phyloP scores from a whole-genome alignment of 1,140 invertebrate genomes.

The Cydia pomonella region DNA sequence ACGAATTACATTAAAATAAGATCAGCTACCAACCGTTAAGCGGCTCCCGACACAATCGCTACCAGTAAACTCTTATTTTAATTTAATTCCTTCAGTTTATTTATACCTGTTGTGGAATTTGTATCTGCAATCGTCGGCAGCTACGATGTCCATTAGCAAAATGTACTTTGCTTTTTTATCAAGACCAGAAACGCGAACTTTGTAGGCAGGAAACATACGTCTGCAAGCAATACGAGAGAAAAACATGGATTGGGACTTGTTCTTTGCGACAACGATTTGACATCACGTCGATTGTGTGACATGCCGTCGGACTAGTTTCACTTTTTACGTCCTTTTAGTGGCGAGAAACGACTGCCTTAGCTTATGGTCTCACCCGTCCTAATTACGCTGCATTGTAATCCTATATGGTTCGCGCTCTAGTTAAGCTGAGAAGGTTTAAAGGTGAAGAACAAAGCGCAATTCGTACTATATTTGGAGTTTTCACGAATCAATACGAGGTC shows the following conservation, averaged over 20 bases:
- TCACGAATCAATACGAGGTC: constrained; percentile 36
- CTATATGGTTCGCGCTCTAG: constrained; percentile 20
- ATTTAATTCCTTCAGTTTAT: constrained; percentile 74
- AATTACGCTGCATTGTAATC: constrained; percentile 52
- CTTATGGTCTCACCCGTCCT: constrained; percentile 75
- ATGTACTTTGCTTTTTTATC: constrained; percentile 98
- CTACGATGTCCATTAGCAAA: constrained; percentile 96
- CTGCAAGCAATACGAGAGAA: constrained; percentile 85
- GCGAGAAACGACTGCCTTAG: constrained; percentile 62
- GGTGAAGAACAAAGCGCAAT: constrained; percentile 16
- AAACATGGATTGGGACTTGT: constrained; percentile 83
- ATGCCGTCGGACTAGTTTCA: constrained; percentile 70
- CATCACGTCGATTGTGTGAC: constrained; percentile 76
- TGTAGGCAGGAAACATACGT: constrained; percentile 96
- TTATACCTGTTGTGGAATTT: constrained; percentile 96
- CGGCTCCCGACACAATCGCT: constrained; percentile 42
- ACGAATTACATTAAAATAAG: constrained; percentile 78
- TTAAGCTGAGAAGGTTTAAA: constrained; percentile 34
- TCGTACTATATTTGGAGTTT: constrained; percentile 38
- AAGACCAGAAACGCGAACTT: constrained; percentile 94
- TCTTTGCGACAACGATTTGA: constrained; percentile 78
- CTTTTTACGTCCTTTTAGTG: constrained; percentile 65
- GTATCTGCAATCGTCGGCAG: constrained; percentile 95
- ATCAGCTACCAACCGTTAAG: constrained; percentile 44
- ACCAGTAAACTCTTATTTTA: constrained; percentile 71